phyloP scores from a whole-genome alignment of 2,888 invertebrate species.

The Platycheirus albimanus region DNA sequence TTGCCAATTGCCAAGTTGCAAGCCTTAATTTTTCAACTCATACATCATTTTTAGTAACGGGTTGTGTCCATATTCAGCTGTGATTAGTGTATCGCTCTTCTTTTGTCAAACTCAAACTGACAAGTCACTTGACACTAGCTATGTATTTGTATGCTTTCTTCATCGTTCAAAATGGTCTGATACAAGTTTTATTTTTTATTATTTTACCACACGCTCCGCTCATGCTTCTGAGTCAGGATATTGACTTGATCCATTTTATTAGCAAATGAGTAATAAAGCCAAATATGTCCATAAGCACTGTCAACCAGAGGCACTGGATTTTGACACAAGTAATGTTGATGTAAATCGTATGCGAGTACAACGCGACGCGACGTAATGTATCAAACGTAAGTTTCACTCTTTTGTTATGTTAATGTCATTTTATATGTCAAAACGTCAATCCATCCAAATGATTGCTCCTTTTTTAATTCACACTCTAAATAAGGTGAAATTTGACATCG shows the following conservation, averaged over 20 bases:
- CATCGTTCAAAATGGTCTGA: not conserved
- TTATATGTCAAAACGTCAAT: slow-evolving; percentile 40
- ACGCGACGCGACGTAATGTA: slow-evolving; percentile 8
- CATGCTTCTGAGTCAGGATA: slow-evolving; percentile 32
- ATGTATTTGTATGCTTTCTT: slow-evolving; percentile 24
- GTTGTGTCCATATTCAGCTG: slow-evolving; percentile 4
- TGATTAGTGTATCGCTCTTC: slow-evolving; percentile 12
- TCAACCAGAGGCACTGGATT: not conserved
- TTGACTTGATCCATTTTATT: slow-evolving; percentile 3
- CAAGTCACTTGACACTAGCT: slow-evolving; percentile 20
- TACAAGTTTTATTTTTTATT: not conserved
- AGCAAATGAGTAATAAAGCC: slow-evolving; percentile 28
- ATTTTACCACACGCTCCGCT: not conserved
- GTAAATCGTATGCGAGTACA: slow-evolving; percentile 1
- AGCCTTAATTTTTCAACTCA: not conserved
- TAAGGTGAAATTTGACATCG: slow-evolving; percentile 16
- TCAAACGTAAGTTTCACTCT: slow-evolving; percentile 34
- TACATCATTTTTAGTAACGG: slow-evolving; percentile 2
- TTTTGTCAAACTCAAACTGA: slow-evolving; percentile 30
- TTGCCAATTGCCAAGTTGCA: not conserved
- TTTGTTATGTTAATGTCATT: slow-evolving; percentile 37
- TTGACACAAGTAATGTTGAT: slow-evolving; percentile 28
- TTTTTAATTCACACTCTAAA: slow-evolving; percentile 12
- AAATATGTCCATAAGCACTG: slow-evolving; percentile 20
- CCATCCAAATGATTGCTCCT: slow-evolving; percentile 29